Conservation (phyloP, 2,113 vertebrate species). For the Tetrao urogallus region DNA sequence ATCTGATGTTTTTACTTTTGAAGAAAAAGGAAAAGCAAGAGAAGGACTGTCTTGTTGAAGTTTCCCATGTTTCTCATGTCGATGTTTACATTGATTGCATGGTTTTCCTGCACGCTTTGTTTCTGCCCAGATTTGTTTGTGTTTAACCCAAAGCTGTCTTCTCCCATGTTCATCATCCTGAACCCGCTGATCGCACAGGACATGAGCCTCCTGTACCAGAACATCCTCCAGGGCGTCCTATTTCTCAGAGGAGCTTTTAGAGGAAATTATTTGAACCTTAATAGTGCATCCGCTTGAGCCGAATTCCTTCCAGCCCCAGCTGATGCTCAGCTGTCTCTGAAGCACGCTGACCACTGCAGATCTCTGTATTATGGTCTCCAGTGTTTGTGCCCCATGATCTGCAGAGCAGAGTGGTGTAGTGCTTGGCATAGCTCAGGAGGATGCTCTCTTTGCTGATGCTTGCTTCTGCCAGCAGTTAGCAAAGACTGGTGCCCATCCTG, state of each 20-base stretch:
- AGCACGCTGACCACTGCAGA: not conserved
- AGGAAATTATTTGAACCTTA: not conserved
- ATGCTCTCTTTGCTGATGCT: not conserved
- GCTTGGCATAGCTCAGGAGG: not conserved
- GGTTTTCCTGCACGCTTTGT: constrained; percentile 51
- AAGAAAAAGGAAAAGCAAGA: not conserved
- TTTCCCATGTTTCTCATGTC: not conserved
- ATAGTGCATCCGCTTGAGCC: not conserved
- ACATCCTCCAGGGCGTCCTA: not conserved
- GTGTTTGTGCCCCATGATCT: not conserved
- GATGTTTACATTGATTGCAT: not conserved
- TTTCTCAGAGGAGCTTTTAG: constrained; percentile 35
- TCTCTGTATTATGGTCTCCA: not conserved
- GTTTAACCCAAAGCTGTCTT: constrained; percentile 47
- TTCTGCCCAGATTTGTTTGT: constrained; percentile 47
- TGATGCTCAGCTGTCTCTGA: not conserved
- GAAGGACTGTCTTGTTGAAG: not conserved
- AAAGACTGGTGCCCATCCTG: not conserved
- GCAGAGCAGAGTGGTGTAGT: not conserved
- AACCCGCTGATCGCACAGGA: constrained; percentile 14
- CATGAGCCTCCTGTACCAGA: not conserved
- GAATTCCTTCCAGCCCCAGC: not conserved
- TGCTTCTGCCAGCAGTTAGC: not conserved
- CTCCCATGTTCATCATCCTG: constrained; percentile 25
- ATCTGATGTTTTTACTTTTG: not conserved